Evolutionary conservation across 2,888 invertebrate species (phyloP).

Genomic region (Apomyelois bistriatella): DNA sequence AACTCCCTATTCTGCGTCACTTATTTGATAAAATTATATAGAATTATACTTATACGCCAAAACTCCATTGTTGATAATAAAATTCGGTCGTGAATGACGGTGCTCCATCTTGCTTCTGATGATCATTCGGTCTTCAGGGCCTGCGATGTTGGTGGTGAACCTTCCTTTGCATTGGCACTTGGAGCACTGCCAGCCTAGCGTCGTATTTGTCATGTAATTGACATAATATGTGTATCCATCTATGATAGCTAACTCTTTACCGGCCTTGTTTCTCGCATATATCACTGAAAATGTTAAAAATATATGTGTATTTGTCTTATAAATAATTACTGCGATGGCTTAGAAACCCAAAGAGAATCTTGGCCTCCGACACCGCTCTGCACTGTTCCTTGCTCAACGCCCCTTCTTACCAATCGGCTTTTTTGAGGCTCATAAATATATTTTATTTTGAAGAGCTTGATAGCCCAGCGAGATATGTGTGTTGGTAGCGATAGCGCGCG

Average conservation of each 20-base stretch:
- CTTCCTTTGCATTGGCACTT: conserved; percentile 16
- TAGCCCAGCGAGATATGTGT: no score
- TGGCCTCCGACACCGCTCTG: no score
- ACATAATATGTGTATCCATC: background rate
- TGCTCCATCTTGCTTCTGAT: conserved; percentile 17
- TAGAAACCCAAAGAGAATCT: no score
- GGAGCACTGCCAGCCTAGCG: conserved; percentile 17
- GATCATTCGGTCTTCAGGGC: background rate
- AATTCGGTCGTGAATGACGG: conserved; percentile 19
- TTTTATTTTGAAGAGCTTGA: no score
- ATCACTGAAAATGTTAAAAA: background rate
- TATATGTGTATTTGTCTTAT: no score
- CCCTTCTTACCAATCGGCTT: no score
- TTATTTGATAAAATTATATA: no score
- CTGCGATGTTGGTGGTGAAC: conserved; percentile 1
- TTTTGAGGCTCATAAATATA: no score
- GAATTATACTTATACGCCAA: background rate
- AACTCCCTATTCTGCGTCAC: no score
- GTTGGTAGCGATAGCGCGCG: no score
- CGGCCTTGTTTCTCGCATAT: background rate
- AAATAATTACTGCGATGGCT: no score
- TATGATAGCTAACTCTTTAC: background rate
- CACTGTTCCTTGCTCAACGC: no score
- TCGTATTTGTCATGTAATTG: background rate
- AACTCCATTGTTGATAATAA: conserved; percentile 18